Evolutionary conservation across 2,113 vertebrate genomes (phyloP).

Genomic region (Crotalus helleri): DNA sequence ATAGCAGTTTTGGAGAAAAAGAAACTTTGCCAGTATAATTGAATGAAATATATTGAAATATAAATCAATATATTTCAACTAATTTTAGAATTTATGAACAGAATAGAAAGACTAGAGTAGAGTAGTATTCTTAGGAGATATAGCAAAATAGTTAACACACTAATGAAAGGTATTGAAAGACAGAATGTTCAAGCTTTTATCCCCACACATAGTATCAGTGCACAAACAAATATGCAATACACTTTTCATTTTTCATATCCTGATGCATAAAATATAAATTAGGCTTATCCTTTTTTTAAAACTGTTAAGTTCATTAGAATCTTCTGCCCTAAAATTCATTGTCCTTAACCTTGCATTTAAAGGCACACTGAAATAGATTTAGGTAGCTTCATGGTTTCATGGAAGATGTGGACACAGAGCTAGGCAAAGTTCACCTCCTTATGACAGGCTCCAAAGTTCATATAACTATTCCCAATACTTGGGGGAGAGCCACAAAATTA

Average conservation of each 20-base stretch:
- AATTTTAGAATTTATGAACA: neutral
- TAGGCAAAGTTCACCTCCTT: neutral
- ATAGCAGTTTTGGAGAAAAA: neutral
- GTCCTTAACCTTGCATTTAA: neutral
- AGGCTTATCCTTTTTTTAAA: neutral
- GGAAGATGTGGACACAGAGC: neutral
- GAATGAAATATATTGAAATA: neutral
- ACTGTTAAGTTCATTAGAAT: neutral
- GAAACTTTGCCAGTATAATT: neutral
- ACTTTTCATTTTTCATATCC: neutral
- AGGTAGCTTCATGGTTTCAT: neutral
- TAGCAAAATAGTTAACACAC: neutral
- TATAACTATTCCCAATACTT: neutral
- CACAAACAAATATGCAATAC: neutral
- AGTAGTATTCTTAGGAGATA: neutral
- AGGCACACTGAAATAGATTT: neutral
- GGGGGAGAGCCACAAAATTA: neutral
- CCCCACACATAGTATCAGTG: neutral
- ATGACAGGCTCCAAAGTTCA: neutral
- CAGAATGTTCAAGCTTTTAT: neutral
- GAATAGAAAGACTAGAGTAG: neutral
- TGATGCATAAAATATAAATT: neutral
- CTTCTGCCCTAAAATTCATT: neutral
- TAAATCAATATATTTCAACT: neutral
- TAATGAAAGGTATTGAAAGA: neutral